Percentiles rank a stretch among this genome's conserved stretches.
These are phyloP conservation scores for Seira musarum DNA, from an alignment of 2,888 invertebrate genomes.

Conservation along the genomic window DNA sequence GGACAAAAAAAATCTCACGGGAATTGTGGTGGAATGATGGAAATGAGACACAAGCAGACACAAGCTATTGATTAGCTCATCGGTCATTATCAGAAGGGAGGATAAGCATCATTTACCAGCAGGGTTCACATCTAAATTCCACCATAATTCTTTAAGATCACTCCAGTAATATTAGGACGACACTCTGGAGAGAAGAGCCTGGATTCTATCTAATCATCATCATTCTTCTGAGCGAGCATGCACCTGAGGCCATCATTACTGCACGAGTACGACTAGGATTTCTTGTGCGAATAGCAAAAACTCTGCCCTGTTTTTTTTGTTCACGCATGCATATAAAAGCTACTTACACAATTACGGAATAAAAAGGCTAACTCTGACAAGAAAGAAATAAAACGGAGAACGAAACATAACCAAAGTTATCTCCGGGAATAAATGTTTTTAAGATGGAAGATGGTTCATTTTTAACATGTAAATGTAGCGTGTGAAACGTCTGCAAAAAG, in stretches of 20 bases:
- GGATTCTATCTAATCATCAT: conserved; percentile 17
- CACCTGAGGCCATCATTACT: conserved; percentile 18
- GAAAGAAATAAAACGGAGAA: too few relatives aligned
- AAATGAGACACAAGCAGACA: conserved; percentile 26
- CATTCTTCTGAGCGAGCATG: conserved; percentile 1
- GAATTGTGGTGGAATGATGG: conserved; percentile 1
- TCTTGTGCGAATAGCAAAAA: too few relatives aligned
- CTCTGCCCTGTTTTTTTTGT: too few relatives aligned
- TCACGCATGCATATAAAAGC: too few relatives aligned
- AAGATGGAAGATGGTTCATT: too few relatives aligned
- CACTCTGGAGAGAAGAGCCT: background rate
- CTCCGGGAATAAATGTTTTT: too few relatives aligned
- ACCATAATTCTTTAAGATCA: background rate
- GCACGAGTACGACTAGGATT: too few relatives aligned
- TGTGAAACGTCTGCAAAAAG: too few relatives aligned
- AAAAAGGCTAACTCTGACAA: too few relatives aligned
- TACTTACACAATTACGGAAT: too few relatives aligned
- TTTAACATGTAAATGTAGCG: too few relatives aligned
- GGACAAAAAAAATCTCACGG: conserved; percentile 1
- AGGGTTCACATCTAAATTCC: background rate
- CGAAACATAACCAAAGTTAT: too few relatives aligned
- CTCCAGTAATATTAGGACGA: background rate
- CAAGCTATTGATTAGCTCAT: conserved; percentile 39
- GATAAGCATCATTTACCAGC: conserved; percentile 17
- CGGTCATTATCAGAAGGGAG: conserved; percentile 37